Percentiles rank a stretch among this genome's conserved stretches.
Evolutionary conservation across 2,113 vertebrate species (phyloP).

Genomic region (Tragulus kanchil): DNA sequence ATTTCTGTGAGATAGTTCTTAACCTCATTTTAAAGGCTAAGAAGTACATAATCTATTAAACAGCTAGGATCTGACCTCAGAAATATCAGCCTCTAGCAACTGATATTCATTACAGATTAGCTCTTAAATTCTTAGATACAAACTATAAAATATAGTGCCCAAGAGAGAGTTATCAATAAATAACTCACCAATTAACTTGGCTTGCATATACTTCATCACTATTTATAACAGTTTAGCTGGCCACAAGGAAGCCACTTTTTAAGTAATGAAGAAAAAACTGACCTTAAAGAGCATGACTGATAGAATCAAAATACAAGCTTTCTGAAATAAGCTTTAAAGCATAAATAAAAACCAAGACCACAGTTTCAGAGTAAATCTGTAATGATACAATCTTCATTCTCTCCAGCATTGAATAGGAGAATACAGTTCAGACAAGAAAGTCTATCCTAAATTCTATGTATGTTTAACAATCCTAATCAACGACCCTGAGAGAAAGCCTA

Average conservation of each 20-base stretch:
- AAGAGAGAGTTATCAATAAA: slow-evolving; percentile 18
- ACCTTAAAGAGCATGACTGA: background rate
- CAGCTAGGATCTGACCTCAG: background rate
- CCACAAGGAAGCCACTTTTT: slow-evolving; percentile 3
- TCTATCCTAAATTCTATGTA: background rate
- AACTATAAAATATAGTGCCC: background rate
- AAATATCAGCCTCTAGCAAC: background rate
- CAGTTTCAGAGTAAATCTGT: background rate
- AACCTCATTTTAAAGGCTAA: slow-evolving; percentile 8
- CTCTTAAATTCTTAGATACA: background rate
- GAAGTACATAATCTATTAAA: background rate
- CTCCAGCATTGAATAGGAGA: background rate
- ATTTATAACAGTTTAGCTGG: background rate
- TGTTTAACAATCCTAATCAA: background rate
- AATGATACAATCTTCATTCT: background rate
- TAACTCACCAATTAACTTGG: background rate
- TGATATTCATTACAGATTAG: background rate
- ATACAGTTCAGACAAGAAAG: background rate
- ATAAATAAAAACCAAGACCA: background rate
- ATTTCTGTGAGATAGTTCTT: background rate
- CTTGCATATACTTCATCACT: background rate
- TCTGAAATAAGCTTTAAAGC: background rate
- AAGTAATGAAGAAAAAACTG: background rate
- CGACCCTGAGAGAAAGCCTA: slow-evolving; percentile 11
- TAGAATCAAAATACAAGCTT: background rate